Conservation (phyloP, 2,113 vertebrate species). For the Rhinoderma darwinii region DNA sequence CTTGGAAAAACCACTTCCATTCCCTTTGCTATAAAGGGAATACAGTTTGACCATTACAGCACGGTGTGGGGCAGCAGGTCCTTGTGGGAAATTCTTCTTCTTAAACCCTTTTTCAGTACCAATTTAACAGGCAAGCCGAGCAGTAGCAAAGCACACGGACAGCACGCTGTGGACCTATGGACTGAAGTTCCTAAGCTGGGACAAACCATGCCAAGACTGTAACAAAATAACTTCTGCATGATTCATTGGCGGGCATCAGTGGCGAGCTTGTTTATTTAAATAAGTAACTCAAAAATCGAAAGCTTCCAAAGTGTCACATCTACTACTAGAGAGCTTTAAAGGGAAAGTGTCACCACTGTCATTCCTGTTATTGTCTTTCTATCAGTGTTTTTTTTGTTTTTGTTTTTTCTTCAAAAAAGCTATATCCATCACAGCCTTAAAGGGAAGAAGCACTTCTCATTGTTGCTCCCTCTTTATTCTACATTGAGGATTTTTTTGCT, state of each 20-base stretch:
- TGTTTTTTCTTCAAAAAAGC: neutral
- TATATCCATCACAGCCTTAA: too few relatives aligned
- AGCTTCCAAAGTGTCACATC: neutral
- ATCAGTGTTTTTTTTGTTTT: neutral
- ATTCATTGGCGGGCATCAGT: conserved; percentile 14
- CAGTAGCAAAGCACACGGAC: neutral
- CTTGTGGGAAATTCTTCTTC: neutral
- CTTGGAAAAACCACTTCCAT: too few relatives aligned
- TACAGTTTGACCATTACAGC: too few relatives aligned
- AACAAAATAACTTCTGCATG: conserved; percentile 44
- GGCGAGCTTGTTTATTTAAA: conserved; percentile 18
- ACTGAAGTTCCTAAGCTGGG: neutral
- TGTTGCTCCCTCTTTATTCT: too few relatives aligned
- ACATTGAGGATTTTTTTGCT: too few relatives aligned
- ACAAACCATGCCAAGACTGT: neutral
- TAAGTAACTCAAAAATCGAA: neutral
- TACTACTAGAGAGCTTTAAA: neutral
- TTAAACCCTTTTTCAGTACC: too few relatives aligned
- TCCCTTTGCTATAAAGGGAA: too few relatives aligned
- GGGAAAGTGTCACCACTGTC: neutral
- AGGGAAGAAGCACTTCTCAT: too few relatives aligned
- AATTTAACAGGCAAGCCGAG: neutral
- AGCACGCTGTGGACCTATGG: neutral
- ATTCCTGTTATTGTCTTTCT: neutral
- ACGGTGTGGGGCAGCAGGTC: too few relatives aligned